Base-by-base conservation (phyloP, 2,113 vertebrate species). In the Coptodon rendalli region DNA sequence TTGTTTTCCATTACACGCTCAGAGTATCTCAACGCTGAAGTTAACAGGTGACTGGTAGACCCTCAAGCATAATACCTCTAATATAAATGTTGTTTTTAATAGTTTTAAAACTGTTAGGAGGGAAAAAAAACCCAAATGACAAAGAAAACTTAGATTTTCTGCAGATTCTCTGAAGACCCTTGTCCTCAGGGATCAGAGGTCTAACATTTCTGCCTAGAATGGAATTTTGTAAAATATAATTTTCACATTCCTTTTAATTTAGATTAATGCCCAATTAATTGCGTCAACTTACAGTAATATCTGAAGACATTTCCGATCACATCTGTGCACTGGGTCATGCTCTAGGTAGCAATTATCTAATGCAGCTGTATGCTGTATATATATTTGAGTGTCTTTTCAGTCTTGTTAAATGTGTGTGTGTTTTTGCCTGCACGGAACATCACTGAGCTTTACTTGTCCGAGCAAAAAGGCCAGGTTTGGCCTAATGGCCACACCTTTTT, bases 81-180 rank as follows among this genome's bases (percentile, higher is more conserved):
- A 29, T 48, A 48, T 7, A 45, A 48, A 29, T 29, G 22, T 6
- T 16, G 0, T 16, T 73, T 73, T 73, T 45, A 45, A 73, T 43
- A 13, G 7, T 45, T 73, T 73, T 73, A 73, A 73, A 73, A 73
- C 38, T 73, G 22, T 45, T 6, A 73, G 13, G 8, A 27, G 22
- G 38, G 1, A 6, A 7, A 8, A 16, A 22, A 22, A 1, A 0
- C 0, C 2, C 9, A 13, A 73, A 73, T 45, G 22, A 73, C 38
- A 73, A 45, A 45, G 66, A 45, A 73, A 73, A 73, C 0, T 43
- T 71, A 2, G n/a, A 40, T 43, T 71, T 71, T 40, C 12, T 71
- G n/a, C 14, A 71, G n/a, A 71, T 24, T 6, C 5, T 5, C 36
- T 45, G 66, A 71, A 71, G 66, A 71, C 7, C 12, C 8, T 9